Evolutionary conservation across 2,797 vertebrate species (phyloP).

Genomic region (Xenops minutus): DNA sequence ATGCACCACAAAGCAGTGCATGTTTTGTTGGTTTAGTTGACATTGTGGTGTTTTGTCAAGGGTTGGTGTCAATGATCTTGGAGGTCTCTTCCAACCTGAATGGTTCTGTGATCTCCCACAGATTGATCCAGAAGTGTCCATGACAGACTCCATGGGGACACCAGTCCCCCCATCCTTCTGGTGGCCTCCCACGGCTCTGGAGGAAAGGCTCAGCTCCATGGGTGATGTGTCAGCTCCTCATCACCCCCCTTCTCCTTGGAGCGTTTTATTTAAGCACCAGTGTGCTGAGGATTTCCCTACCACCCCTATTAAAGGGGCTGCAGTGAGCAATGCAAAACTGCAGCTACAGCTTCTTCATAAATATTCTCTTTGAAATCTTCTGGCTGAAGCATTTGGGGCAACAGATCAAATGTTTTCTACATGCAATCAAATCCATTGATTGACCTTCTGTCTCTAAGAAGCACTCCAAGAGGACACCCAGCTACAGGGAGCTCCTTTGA

Average conservation of each 20-base stretch:
- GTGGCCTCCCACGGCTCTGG: accelerated
- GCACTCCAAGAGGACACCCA: neutral
- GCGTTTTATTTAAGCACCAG: neutral
- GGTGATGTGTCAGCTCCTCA: neutral
- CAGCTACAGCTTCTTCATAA: neutral
- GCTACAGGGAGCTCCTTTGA: neutral
- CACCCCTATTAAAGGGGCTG: neutral
- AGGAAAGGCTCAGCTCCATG: neutral
- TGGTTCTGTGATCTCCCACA: accelerated
- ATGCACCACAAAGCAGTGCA: accelerated
- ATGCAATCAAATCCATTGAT: accelerated
- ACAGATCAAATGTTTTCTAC: neutral
- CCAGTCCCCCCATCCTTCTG: accelerated
- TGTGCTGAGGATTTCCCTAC: neutral
- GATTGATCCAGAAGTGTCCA: neutral
- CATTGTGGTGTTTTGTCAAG: accelerated
- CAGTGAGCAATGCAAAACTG: neutral
- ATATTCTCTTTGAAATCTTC: neutral
- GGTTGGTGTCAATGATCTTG: accelerated
- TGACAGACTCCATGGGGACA: accelerated
- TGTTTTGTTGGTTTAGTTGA: accelerated
- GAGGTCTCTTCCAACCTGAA: neutral
- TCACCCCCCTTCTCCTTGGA: neutral
- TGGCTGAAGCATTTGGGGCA: neutral
- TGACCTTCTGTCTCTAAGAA: neutral